Percentiles rank a stretch among this genome's conserved stretches.
phyloP scores from a whole-genome alignment of 2,797 vertebrate genomes.

The Peromyscus aztecus region DNA sequence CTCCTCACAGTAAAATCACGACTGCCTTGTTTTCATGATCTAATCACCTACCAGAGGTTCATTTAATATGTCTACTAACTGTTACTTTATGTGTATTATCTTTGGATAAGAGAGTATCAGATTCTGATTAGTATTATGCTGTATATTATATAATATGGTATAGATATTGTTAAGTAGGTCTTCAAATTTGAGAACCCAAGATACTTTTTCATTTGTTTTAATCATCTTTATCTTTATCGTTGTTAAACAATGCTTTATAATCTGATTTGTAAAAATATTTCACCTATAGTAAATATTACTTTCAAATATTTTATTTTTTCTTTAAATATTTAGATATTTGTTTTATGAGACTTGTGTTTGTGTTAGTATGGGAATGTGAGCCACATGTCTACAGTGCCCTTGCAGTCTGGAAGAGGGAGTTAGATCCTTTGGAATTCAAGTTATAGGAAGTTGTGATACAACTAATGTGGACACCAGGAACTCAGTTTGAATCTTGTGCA shows the following conservation, averaged over 20 bases:
- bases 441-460: background rate
- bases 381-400: too few species aligned
- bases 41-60: background rate
- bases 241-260: background rate
- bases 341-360: background rate
- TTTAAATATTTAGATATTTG: background rate
- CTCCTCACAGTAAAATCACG: background rate
- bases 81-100: too few species aligned
- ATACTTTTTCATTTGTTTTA: background rate
- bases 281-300: background rate
- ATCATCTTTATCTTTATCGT: background rate
- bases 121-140: background rate
- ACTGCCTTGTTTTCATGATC: background rate
- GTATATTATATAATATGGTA: too few species aligned
- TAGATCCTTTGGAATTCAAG: background rate
- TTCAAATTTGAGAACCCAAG: background rate
- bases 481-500: background rate
- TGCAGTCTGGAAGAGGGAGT: background rate
- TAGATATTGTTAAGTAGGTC: background rate
- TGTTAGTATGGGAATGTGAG: background rate
- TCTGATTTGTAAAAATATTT: background rate
- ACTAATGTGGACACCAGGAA: background rate
- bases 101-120: fast-evolving
- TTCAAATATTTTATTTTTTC: background rate
- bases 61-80: too few species aligned